phyloP scores from a whole-genome alignment of 2,113 vertebrate genomes.

The Sarotherodon lohbergeri region DNA sequence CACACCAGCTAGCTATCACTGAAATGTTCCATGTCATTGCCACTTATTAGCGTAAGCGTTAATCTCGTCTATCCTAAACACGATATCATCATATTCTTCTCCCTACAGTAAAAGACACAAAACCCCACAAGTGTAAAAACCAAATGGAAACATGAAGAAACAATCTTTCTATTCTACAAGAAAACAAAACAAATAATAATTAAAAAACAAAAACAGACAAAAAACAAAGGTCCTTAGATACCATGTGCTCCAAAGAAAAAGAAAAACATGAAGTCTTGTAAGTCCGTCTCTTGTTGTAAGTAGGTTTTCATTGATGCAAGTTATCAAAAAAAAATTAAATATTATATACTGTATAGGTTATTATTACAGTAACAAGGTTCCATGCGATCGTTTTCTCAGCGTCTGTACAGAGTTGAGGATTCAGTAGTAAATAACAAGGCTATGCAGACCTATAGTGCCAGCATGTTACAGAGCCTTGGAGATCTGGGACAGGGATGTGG shows the following conservation, averaged over 20 bases:
- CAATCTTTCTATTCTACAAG: constrained; percentile 60
- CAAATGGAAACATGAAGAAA: constrained; percentile 59
- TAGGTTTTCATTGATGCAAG: constrained; percentile 49
- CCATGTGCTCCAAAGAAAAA: constrained; percentile 57
- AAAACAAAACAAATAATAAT: constrained; percentile 24
- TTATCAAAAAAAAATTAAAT: constrained; percentile 79
- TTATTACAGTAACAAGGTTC: constrained; percentile 85
- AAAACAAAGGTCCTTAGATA: constrained; percentile 34
- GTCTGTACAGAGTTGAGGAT: constrained; percentile 80
- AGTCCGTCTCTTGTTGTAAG: constrained; percentile 44
- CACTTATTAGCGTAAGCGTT: constrained; percentile 33
- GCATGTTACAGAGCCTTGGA: constrained; percentile 43
- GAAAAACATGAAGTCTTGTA: constrained; percentile 28
- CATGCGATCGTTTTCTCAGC: constrained; percentile 78
- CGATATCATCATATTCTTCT: constrained; percentile 32
- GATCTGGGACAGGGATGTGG: constrained; percentile 29
- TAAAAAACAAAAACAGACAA: background rate
- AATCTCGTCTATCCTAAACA: constrained; percentile 57
- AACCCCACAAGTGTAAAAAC: constrained; percentile 74
- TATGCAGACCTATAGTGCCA: constrained; percentile 75
- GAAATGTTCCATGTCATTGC: constrained; percentile 42
- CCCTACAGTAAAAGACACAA: constrained; percentile 71
- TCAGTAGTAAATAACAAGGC: constrained; percentile 88
- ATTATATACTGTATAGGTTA: constrained; percentile 86
- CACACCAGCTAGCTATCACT: constrained; percentile 40